These are phyloP conservation scores for Antennarius maculatus DNA, from an alignment of 2,797 vertebrate species.

Conservation along the genomic window DNA sequence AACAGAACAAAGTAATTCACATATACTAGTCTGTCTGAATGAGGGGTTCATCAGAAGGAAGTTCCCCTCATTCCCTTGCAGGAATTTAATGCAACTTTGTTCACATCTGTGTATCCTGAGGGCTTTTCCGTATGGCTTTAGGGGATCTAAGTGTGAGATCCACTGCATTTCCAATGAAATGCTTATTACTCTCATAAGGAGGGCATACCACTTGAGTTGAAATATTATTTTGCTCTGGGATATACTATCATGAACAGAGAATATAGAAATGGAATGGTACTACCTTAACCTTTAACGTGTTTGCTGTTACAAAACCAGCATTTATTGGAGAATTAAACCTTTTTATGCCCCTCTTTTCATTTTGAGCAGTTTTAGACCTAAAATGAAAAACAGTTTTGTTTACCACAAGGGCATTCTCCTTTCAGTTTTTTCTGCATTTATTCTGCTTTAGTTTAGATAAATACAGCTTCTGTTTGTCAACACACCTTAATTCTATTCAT, in stretches of 20 bases:
- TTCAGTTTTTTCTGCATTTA: background rate
- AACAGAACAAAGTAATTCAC: constrained; percentile 53
- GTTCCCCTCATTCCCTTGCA: constrained; percentile 17
- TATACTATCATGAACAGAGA: constrained; percentile 47
- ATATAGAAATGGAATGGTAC: constrained; percentile 31
- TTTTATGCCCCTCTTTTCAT: constrained; percentile 10
- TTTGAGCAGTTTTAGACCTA: constrained; percentile 19
- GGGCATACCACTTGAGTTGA: constrained; percentile 36
- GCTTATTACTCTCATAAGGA: constrained; percentile 37
- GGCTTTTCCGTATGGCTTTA: constrained; percentile 48
- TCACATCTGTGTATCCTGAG: constrained; percentile 47
- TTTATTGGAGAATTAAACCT: constrained; percentile 14
- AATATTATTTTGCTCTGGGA: constrained; percentile 40
- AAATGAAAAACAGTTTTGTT: constrained; percentile 4
- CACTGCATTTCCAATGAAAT: constrained; percentile 49
- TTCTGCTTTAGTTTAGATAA: background rate
- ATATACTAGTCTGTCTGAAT: constrained; percentile 43
- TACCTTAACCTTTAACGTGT: constrained; percentile 38
- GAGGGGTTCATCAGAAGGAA: constrained; percentile 39
- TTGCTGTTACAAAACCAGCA: constrained; percentile 24
- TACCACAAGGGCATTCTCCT: background rate
- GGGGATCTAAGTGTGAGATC: constrained; percentile 38
- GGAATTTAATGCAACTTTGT: constrained; percentile 37
- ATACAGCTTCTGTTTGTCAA: background rate
- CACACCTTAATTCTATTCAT: background rate